A percentile compares a stretch with the other conserved stretches of the same genome.
Evolutionary conservation across 2,797 vertebrate genomes (phyloP).

Genomic region (Uromys caudimaculatus): DNA sequence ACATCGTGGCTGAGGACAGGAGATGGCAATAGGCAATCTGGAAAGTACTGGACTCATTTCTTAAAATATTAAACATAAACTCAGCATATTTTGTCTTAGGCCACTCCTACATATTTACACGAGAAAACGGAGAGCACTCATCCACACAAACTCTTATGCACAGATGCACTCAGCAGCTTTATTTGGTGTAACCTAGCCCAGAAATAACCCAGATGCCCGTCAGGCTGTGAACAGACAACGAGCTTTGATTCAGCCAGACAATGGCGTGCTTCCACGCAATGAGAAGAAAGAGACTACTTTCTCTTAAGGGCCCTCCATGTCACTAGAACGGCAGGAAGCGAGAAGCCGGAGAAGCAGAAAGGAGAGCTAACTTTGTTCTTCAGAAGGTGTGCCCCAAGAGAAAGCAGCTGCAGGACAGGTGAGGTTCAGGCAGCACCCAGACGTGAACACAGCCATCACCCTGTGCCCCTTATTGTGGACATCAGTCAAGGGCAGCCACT

Average conservation of each 20-base stretch:
- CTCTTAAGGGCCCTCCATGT: neutral
- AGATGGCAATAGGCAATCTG: neutral
- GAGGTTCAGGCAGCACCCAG: neutral
- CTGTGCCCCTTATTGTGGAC: neutral
- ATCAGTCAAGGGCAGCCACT: neutral
- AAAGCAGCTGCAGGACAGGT: neutral
- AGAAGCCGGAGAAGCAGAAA: neutral
- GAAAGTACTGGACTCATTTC: neutral
- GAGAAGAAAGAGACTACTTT: neutral
- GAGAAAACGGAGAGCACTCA: neutral
- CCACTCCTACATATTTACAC: neutral
- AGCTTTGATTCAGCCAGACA: neutral
- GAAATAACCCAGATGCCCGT: constrained; percentile 3
- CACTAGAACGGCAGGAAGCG: neutral
- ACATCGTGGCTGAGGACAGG: neutral
- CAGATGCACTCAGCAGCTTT: neutral
- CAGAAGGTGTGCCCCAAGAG: neutral
- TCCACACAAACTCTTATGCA: neutral
- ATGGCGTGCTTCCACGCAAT: neutral
- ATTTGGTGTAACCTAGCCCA: constrained; percentile 3
- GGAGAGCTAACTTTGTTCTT: neutral
- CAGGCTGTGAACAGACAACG: neutral
- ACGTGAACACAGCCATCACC: neutral
- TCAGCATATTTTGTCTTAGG: neutral
- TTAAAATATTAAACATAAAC: neutral